These are phyloP conservation scores for Bubo bubo DNA, from an alignment of 2,113 vertebrate species.

Conservation along the genomic window DNA sequence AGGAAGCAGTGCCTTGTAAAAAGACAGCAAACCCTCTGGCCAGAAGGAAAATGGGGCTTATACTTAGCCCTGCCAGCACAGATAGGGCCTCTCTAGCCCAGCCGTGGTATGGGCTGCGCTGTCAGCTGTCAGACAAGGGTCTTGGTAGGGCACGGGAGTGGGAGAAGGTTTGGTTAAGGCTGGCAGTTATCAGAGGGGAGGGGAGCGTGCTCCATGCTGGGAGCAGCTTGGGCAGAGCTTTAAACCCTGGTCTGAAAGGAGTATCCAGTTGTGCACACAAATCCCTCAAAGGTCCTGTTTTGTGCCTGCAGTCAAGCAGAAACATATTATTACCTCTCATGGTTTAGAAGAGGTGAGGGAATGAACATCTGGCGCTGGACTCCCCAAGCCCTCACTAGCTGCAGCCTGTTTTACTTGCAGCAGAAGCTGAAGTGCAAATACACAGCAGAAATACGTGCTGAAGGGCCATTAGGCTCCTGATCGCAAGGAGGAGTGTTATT, in stretches of 20 bases:
- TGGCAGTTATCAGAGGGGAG: accelerated
- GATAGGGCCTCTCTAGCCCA: background rate
- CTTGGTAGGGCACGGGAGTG: background rate
- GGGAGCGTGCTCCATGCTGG: background rate
- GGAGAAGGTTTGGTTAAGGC: background rate
- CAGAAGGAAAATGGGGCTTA: background rate
- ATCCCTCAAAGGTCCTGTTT: background rate
- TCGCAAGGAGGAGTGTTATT: background rate
- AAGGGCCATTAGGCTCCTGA: background rate
- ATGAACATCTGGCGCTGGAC: background rate
- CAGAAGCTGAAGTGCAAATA: background rate
- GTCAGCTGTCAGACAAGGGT: background rate
- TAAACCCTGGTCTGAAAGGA: background rate
- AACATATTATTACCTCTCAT: background rate
- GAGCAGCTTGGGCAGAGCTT: background rate
- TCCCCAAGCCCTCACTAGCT: background rate
- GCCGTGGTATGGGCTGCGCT: background rate
- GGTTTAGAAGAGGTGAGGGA: background rate
- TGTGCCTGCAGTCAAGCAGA: background rate
- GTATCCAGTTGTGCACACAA: background rate
- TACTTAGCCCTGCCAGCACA: background rate
- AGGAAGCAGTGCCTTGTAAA: background rate
- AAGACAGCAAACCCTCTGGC: background rate
- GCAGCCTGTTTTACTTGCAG: background rate
- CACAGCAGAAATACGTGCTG: accelerated